A percentile compares a stretch with the other conserved stretches of the same genome.
Conservation (phyloP, 2,113 vertebrate species). For the Solea solea region DNA sequence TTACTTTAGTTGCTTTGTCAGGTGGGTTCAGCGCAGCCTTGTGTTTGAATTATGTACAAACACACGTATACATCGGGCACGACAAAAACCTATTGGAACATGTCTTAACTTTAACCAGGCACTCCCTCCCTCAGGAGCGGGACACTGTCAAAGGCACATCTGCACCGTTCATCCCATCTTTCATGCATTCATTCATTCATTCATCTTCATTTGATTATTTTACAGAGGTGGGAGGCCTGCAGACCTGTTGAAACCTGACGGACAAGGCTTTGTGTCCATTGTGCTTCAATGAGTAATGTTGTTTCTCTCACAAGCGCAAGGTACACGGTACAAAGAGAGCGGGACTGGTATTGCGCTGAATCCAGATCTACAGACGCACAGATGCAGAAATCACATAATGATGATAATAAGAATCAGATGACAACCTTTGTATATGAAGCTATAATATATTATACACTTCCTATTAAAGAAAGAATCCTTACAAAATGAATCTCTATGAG, state of each 20-base stretch:
- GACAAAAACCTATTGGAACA: slow-evolving; percentile 8
- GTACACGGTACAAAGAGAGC: slow-evolving; percentile 17
- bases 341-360: slow-evolving; percentile 3
- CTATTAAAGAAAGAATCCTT: no score
- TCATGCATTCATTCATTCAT: slow-evolving; percentile 43
- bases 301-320: slow-evolving; percentile 14
- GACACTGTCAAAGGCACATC: slow-evolving; percentile 55
- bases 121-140: slow-evolving; percentile 28
- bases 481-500: no score
- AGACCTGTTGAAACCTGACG: slow-evolving; percentile 49
- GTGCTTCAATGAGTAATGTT: slow-evolving; percentile 13
- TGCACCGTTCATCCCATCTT: slow-evolving; percentile 53
- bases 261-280: slow-evolving; percentile 5
- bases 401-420: slow-evolving; percentile 5
- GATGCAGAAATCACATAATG: background rate
- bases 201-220: slow-evolving; percentile 15
- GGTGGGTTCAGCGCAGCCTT: slow-evolving; percentile 10
- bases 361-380: background rate
- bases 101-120: slow-evolving; percentile 46
- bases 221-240: background rate
- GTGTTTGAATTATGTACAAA: background rate
- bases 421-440: background rate
- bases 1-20: background rate
- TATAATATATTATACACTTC: no score
- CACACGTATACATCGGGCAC: background rate